These are phyloP conservation scores for Drosophila burlai DNA, from an alignment of 1,140 invertebrate genomes.

Conservation along the genomic window DNA sequence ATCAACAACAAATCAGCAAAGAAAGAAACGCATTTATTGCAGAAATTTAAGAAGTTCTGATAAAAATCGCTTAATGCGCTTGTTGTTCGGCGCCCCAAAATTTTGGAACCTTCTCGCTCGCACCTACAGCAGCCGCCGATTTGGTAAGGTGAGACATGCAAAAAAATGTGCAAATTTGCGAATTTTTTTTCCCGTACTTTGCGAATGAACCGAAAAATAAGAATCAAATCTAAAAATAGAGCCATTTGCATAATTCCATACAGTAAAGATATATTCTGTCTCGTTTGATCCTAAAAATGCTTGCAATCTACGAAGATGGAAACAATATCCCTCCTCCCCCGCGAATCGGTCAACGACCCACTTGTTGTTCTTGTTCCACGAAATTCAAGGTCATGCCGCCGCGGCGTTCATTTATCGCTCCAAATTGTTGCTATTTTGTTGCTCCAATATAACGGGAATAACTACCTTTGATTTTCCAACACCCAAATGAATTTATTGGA, in stretches of 20 bases:
- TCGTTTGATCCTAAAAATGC: too few relatives aligned
- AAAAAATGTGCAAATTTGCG: slow-evolving; percentile 2
- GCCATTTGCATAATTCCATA: slow-evolving; percentile 54
- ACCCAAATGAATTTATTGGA: not conserved
- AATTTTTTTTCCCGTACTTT: slow-evolving; percentile 3
- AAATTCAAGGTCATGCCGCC: slow-evolving; percentile 59
- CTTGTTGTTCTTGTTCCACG: slow-evolving; percentile 61
- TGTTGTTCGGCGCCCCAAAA: slow-evolving; percentile 33
- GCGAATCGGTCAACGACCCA: slow-evolving; percentile 49
- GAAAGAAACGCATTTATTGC: slow-evolving; percentile 7
- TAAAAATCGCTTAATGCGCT: slow-evolving; percentile 49
- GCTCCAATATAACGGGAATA: slow-evolving; percentile 6
- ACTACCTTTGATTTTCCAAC: not conserved
- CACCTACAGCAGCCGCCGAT: slow-evolving; percentile 27
- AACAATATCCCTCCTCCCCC: not conserved
- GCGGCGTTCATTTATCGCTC: slow-evolving; percentile 2
- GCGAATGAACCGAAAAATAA: slow-evolving; percentile 30
- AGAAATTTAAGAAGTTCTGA: slow-evolving; percentile 1
- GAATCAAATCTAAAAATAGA: slow-evolving; percentile 61
- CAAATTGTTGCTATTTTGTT: not conserved
- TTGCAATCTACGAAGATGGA: not conserved
- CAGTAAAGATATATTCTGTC: not conserved
- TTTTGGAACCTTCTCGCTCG: slow-evolving; percentile 40
- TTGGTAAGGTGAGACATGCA: slow-evolving; percentile 52
- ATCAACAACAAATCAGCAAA: slow-evolving; percentile 18